phyloP scores from a whole-genome alignment of 2,888 invertebrate genomes.

The Syrista parreyssii region DNA sequence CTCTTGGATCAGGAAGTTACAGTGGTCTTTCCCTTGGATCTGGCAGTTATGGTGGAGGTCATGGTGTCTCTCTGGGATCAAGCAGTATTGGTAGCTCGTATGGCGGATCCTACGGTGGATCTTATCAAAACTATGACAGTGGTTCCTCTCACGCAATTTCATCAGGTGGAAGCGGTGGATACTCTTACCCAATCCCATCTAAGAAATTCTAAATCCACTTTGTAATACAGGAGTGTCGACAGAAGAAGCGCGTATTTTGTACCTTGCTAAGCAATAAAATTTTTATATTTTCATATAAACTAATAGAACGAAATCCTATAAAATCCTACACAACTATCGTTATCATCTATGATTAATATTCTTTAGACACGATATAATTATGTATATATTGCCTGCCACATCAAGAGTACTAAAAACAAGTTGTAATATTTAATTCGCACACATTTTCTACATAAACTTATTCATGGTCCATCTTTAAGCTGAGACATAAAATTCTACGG shows the following conservation, averaged over 20 bases:
- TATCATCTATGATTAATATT: not conserved
- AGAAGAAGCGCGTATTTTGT: not conserved
- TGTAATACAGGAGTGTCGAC: not conserved
- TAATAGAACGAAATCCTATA: not conserved
- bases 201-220: slow-evolving; percentile 25
- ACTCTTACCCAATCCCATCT: slow-evolving; percentile 37
- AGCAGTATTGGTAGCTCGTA: not conserved
- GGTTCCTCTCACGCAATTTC: not conserved
- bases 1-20: not conserved
- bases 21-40: not conserved
- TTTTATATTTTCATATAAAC: slow-evolving; percentile 1
- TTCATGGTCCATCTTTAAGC: not conserved
- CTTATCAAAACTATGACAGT: not conserved
- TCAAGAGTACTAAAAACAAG: not conserved
- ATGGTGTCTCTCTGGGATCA: not conserved
- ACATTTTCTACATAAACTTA: not conserved
- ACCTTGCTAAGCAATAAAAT: not conserved
- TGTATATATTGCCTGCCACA: not conserved
- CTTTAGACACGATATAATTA: not conserved
- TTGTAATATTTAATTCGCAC: not conserved
- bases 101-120: not conserved
- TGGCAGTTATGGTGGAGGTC: not conserved
- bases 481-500: not conserved
- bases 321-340: not conserved
- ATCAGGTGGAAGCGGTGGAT: slow-evolving; percentile 24